Evolutionary conservation across 2,797 vertebrate species (phyloP).

Genomic region (Carcharodon carcharias): DNA sequence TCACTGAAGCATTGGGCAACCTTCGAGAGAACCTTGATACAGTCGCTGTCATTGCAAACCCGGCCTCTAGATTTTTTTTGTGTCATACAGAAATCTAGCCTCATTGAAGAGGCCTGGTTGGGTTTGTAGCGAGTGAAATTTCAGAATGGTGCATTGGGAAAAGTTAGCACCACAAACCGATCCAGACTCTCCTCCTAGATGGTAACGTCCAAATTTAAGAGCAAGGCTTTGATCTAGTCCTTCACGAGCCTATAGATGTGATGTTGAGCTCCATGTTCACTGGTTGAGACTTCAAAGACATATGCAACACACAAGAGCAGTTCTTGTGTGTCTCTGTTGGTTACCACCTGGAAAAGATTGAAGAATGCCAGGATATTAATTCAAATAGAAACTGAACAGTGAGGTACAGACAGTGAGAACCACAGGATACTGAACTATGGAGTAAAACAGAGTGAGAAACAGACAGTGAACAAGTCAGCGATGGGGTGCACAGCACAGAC

Average conservation of each 20-base stretch:
- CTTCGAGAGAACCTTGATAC: background rate
- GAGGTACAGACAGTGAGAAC: background rate
- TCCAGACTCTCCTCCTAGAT: background rate
- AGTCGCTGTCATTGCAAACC: background rate
- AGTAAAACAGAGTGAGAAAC: background rate
- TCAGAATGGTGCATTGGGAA: too few relatives aligned
- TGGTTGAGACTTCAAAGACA: slow-evolving; percentile 83
- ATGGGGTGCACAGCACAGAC: too few relatives aligned
- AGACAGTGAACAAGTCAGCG: too few relatives aligned
- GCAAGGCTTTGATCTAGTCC: slow-evolving; percentile 60
- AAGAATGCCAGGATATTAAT: background rate
- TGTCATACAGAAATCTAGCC: background rate
- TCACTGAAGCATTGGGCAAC: background rate
- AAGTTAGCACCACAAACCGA: too few relatives aligned
- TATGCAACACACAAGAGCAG: slow-evolving; percentile 79
- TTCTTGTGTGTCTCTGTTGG: slow-evolving; percentile 82
- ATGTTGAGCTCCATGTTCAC: slow-evolving; percentile 81
- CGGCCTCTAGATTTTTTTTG: background rate
- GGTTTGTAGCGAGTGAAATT: background rate
- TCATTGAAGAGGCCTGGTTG: slow-evolving; percentile 39
- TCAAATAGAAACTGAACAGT: slow-evolving; percentile 43
- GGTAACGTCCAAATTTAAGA: too few relatives aligned
- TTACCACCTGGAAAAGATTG: slow-evolving; percentile 67
- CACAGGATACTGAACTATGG: too few relatives aligned
- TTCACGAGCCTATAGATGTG: slow-evolving; percentile 85